Percentiles rank a stretch among this genome's conserved stretches.
Evolutionary conservation across 2,113 vertebrate genomes (phyloP).

Genomic region (Hemicordylus capensis): DNA sequence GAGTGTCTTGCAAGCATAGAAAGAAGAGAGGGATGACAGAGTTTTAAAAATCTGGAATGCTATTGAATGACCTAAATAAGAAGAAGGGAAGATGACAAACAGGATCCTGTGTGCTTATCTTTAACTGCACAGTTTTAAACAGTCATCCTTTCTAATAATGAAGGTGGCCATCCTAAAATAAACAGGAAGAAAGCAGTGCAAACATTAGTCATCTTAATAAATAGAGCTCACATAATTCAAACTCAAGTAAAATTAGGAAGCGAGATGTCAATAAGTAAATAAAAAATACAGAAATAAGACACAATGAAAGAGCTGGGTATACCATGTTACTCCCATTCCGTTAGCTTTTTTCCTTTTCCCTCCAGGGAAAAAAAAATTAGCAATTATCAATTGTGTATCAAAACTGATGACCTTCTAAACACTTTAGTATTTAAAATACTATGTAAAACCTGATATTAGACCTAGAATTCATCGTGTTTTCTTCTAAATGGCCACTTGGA

Average conservation of each 20-base stretch:
- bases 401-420: neutral
- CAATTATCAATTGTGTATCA: neutral
- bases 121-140: neutral
- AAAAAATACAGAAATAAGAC: slow-evolving; percentile 1
- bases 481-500: slow-evolving; percentile 82
- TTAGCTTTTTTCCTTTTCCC: slow-evolving; percentile 1
- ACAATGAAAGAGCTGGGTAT: neutral
- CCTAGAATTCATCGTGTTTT: slow-evolving; percentile 87
- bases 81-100: neutral
- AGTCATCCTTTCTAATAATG: neutral
- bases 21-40: too few species aligned
- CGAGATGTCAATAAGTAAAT: neutral
- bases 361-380: slow-evolving; percentile 6
- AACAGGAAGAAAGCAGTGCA: slow-evolving; percentile 18
- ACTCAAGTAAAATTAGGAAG: slow-evolving; percentile 23
- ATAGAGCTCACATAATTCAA: slow-evolving; percentile 19
- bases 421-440: slow-evolving; percentile 29
- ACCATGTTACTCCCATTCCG: neutral
- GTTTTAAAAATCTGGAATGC: neutral
- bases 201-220: slow-evolving; percentile 19
- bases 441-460: slow-evolving; percentile 24
- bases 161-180: neutral
- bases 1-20: neutral
- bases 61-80: neutral
- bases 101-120: neutral